Conservation (phyloP, 2,888 invertebrate genomes). For the Caenorhabditis doughertyi region DNA sequence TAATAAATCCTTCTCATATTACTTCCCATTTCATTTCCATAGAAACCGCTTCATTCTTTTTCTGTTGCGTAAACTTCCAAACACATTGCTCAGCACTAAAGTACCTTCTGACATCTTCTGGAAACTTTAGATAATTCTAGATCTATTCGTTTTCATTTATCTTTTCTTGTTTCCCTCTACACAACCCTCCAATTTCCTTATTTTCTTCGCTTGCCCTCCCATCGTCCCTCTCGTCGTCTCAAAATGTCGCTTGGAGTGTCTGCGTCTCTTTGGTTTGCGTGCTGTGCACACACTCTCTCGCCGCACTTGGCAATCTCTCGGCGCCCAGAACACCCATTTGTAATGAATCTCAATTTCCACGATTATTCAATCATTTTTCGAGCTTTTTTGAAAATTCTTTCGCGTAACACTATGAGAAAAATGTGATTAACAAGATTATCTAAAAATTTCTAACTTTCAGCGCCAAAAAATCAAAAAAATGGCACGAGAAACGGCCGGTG, state of each 20-base stretch:
- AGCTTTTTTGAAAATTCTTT: background rate
- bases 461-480: conserved; percentile 13
- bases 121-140: background rate
- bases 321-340: background rate
- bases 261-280: background rate
- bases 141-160: background rate
- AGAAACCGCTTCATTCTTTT: too few species aligned
- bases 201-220: background rate
- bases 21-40: too few species aligned
- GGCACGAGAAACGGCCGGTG: background rate
- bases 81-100: too few species aligned
- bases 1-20: too few species aligned
- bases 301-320: background rate
- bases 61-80: too few species aligned
- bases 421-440: background rate
- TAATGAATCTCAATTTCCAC: conserved; percentile 2
- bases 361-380: background rate
- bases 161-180: background rate
- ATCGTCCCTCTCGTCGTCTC: background rate
- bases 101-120: too few species aligned
- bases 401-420: background rate
- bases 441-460: conserved; percentile 2
- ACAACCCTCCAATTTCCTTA: background rate
- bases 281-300: background rate
- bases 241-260: background rate